Percentiles rank a stretch among this genome's conserved stretches.
Evolutionary conservation across 1,140 invertebrate species (phyloP).

Genomic region (Caenorhabditis brenneri): DNA sequence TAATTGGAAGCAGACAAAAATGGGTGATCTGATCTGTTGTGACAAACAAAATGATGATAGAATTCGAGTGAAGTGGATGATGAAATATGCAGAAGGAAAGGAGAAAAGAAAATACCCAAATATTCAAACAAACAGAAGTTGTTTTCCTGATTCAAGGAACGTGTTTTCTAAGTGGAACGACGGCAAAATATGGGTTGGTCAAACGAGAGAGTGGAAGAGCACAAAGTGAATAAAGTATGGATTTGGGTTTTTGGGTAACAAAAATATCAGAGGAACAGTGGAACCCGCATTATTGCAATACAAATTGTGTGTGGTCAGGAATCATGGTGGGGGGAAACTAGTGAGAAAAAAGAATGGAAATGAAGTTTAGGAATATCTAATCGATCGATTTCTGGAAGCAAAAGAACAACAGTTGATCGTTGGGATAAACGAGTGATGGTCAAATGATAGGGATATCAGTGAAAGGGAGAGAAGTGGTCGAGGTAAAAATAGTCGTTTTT

Average conservation of each 20-base stretch:
- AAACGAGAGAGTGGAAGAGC: background rate
- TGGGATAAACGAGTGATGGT: background rate
- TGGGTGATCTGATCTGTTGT: slow-evolving; percentile 24
- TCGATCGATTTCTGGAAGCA: slow-evolving; percentile 16
- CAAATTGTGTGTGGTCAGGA: slow-evolving; percentile 41
- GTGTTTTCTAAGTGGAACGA: slow-evolving; percentile 40
- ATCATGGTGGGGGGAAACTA: slow-evolving; percentile 19
- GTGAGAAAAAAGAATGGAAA: background rate
- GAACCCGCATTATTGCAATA: slow-evolving; percentile 20
- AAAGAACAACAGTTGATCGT: background rate
- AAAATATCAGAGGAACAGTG: background rate
- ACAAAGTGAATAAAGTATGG: slow-evolving; percentile 26
- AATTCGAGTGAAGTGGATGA: background rate
- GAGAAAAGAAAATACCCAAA: slow-evolving; percentile 21
- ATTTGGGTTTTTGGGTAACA: background rate
- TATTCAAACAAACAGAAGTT: slow-evolving; percentile 32
- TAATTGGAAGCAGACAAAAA: slow-evolving; percentile 19
- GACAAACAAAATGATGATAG: slow-evolving; percentile 30
- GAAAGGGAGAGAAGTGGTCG: background rate
- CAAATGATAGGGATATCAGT: background rate
- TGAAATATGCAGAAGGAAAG: background rate
- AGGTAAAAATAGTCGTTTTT: background rate
- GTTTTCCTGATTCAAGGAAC: slow-evolving; percentile 31
- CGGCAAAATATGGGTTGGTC: slow-evolving; percentile 41
- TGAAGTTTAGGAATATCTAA: background rate